Base-by-base conservation (phyloP, 2,888 invertebrate species). In the Melanchra persicariae region DNA sequence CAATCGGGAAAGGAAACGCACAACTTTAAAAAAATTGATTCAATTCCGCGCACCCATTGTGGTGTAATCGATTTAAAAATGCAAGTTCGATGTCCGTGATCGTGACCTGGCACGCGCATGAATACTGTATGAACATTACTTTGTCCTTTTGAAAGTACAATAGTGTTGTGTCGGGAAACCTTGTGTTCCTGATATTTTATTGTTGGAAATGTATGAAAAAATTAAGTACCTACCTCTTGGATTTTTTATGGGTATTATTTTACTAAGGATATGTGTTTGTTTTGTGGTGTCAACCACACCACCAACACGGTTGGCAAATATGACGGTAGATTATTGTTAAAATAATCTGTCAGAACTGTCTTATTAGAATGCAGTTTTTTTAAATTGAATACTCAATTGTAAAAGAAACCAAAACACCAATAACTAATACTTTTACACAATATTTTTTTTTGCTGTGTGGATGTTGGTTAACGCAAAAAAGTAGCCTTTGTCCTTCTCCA, bases 11-110 rank as follows among this genome's bases (percentile, higher is more conserved):
- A 86, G 88, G 87, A 89, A 90, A 88, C 37, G 37, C 57, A 37
- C 85, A 87, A 87, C 79, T 89, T 88, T 88, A 90, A 91, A 90
- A 90, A 91, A 92, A 91, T 87, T 85, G 85, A 90, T 89, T 89
- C 87, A 89, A 91, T 90, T 87, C 87, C 85, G 87, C 84, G 86
- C 86, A 85, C 87, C 88, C 87, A 89, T 90, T 91, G 91, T 91
- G 90, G 88, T 87, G 90, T 91, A 91, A 92, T 91, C 91, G 91
- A 90, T 92, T 91, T 93, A 93, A 94, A 94, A 94, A 94, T 92
- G 91, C 91, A 92, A 91, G 95, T 94, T 94, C 93, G 93, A 88
- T 87, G 92, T 90, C 93, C 95, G 91, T 95, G 95, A 94, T 94
- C 95, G 93, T 95, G 95, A 95, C 95, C 95, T 89, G 94, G 92